These are phyloP conservation scores for Cheumatopsyche charites DNA, from an alignment of 1,140 invertebrate genomes.

Conservation along the genomic window DNA sequence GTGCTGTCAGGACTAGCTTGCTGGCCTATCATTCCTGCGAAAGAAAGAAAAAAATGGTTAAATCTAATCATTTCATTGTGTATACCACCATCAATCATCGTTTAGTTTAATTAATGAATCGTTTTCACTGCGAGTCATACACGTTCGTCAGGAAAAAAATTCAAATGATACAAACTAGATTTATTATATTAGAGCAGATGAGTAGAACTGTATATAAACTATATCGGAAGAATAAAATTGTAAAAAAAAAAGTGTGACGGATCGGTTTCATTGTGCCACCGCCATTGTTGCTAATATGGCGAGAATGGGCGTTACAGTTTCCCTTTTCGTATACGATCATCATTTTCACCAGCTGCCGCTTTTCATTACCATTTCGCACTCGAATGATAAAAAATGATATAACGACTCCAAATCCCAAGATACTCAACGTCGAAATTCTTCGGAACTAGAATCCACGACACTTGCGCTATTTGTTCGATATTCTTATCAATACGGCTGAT, in stretches of 20 bases:
- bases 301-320: constrained; percentile 36
- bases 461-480: background rate
- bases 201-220: background rate
- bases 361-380: too few species aligned
- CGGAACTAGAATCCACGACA: too few species aligned
- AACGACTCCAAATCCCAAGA: too few species aligned
- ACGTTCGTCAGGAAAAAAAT: background rate
- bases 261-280: constrained; percentile 38
- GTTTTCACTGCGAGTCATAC: background rate
- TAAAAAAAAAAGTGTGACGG: constrained; percentile 35
- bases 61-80: background rate
- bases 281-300: constrained; percentile 40
- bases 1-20: constrained; percentile 84
- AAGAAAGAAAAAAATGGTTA: constrained; percentile 49
- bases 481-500: background rate
- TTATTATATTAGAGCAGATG: background rate
- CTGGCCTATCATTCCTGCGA: constrained; percentile 61
- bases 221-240: background rate
- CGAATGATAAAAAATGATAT: too few species aligned
- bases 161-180: background rate
- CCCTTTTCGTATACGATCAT: constrained; percentile 28
- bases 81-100: constrained; percentile 45
- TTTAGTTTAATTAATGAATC: constrained; percentile 39
- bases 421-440: too few species aligned
- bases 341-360: constrained; percentile 44